Evolutionary conservation across 1,140 invertebrate species (phyloP).

Genomic region (Heterodera carotae): DNA sequence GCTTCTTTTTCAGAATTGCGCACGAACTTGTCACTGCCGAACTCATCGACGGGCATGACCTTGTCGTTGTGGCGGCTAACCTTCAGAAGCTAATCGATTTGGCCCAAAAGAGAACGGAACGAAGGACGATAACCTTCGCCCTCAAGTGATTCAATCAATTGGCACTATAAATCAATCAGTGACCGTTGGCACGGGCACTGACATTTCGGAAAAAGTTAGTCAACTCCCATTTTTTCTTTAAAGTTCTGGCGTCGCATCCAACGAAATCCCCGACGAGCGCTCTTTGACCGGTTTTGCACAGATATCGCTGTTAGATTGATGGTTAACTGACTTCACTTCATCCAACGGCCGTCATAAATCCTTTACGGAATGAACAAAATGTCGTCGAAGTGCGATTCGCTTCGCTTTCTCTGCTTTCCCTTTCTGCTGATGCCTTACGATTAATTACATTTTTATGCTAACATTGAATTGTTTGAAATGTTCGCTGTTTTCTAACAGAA

Average conservation of each 20-base stretch:
- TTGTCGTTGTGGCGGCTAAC: constrained; percentile 85
- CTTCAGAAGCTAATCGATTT: constrained; percentile 84
- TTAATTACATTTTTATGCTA: neutral
- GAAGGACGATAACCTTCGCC: constrained; percentile 80
- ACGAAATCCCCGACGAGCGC: constrained; percentile 87
- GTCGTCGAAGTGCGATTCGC: neutral
- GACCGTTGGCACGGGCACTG: too few species aligned
- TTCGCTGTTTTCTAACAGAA: neutral
- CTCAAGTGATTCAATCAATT: constrained; percentile 1
- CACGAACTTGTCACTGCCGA: constrained; percentile 89
- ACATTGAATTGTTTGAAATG: constrained; percentile 2
- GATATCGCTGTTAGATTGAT: constrained; percentile 72
- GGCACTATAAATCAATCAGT: too few species aligned
- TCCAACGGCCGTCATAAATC: neutral
- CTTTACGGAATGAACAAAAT: neutral
- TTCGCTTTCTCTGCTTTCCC: neutral
- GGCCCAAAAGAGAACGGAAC: constrained; percentile 65
- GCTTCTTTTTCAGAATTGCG: constrained; percentile 74
- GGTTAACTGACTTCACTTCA: neutral
- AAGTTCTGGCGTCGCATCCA: constrained; percentile 78
- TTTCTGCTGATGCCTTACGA: constrained; percentile 3
- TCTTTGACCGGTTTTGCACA: constrained; percentile 93
- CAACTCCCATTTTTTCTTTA: constrained; percentile 66
- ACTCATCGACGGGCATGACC: constrained; percentile 85
- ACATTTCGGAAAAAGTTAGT: too few species aligned